These are phyloP conservation scores for Acanthoscelides obtectus DNA, from an alignment of 2,888 invertebrate genomes.

Conservation along the genomic window DNA sequence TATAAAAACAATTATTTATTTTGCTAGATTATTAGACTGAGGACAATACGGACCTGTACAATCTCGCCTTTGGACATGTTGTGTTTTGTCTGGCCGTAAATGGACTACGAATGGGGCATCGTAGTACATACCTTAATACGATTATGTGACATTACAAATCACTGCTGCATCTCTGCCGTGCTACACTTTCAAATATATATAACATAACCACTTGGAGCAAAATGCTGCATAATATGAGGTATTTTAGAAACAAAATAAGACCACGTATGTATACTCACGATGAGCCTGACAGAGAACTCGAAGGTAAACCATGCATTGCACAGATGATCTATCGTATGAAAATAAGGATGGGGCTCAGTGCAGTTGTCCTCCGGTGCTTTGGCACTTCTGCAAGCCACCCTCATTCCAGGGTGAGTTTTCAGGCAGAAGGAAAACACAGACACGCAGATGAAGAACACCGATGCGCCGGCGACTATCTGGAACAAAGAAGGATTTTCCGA, in stretches of 20 bases:
- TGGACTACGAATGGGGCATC: too few relatives aligned
- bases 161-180: too few relatives aligned
- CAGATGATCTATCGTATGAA: slow-evolving; percentile 88
- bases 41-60: too few relatives aligned
- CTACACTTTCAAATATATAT: too few relatives aligned
- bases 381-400: slow-evolving; percentile 49
- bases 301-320: slow-evolving; percentile 97
- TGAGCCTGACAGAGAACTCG: slow-evolving; percentile 80
- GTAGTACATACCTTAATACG: too few relatives aligned
- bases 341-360: slow-evolving; percentile 55
- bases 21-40: too few relatives aligned
- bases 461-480: slow-evolving; percentile 85
- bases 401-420: slow-evolving; percentile 88
- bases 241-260: not conserved
- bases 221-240: too few relatives aligned
- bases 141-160: too few relatives aligned
- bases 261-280: slow-evolving; percentile 59
- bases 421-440: slow-evolving; percentile 95
- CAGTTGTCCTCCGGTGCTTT: slow-evolving; percentile 33
- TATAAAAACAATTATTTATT: too few relatives aligned
- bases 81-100: too few relatives aligned
- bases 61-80: too few relatives aligned
- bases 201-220: too few relatives aligned
- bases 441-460: slow-evolving; percentile 94
- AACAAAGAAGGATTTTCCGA: not conserved